Conservation (phyloP, 1,140 invertebrate genomes). For the Aphelenchoides fujianensis region DNA sequence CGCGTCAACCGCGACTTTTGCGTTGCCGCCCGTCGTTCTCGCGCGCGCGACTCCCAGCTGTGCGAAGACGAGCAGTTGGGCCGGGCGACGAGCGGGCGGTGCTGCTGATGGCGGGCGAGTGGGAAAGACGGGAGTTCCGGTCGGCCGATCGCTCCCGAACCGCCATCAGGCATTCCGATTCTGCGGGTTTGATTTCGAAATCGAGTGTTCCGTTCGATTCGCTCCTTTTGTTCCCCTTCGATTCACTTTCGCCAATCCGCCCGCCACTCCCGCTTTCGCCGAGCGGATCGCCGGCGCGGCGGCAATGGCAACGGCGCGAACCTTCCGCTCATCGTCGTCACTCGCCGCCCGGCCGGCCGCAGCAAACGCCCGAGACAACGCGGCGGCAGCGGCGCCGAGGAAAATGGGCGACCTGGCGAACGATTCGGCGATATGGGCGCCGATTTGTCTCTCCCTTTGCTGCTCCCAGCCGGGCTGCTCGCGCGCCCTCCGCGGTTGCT, state of each 20-base stretch:
- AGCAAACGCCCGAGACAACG: no score
- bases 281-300: neutral
- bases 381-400: no score
- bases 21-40: neutral
- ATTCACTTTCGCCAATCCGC: no score
- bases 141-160: neutral
- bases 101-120: neutral
- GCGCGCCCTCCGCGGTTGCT: neutral
- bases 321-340: no score
- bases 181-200: no score
- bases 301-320: neutral
- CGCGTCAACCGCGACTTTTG: neutral
- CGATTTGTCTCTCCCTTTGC: neutral
- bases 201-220: no score
- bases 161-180: no score
- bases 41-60: neutral
- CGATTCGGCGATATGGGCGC: neutral
- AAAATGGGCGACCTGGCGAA: neutral
- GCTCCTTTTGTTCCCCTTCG: no score
- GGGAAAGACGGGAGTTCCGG: neutral
- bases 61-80: neutral
- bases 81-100: no score
- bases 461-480: no score
- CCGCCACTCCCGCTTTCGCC: neutral
- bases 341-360: neutral